Evolutionary conservation across 2,888 invertebrate species (phyloP).

Genomic region (Cactoblastis cactorum): DNA sequence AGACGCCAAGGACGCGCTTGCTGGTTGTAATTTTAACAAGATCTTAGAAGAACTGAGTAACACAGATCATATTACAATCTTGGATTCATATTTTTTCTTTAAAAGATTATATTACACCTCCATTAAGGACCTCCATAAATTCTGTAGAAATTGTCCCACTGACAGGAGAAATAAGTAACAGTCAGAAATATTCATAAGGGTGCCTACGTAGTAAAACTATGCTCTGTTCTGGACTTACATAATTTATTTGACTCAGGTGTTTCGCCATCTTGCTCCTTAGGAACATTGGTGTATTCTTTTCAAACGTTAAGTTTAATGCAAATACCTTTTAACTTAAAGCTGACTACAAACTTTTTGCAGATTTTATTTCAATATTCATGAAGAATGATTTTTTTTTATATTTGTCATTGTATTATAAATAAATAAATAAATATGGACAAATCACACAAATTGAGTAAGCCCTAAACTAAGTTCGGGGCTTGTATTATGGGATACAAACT

Average conservation of each 20-base stretch:
- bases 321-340: not conserved
- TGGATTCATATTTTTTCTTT: too few relatives aligned
- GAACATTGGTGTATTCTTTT: conserved; percentile 4
- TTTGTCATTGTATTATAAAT: too few relatives aligned
- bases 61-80: not conserved
- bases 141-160: not conserved
- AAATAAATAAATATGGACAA: too few relatives aligned
- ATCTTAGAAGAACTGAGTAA: not conserved
- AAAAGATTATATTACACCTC: not conserved
- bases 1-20: too few relatives aligned
- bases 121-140: not conserved
- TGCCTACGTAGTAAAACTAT: not conserved
- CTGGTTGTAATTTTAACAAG: too few relatives aligned
- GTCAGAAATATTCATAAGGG: not conserved
- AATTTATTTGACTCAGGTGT: conserved; percentile 1
- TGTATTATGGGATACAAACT: too few relatives aligned
- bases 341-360: not conserved
- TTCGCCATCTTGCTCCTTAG: not conserved
- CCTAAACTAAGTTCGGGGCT: too few relatives aligned
- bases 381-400: not conserved
- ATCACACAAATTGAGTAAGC: too few relatives aligned
- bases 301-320: not conserved
- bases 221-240: not conserved
- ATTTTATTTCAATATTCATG: not conserved
- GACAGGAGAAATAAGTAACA: not conserved